phyloP scores from a whole-genome alignment of 1,140 invertebrate genomes.

The Hypothenemus hampei region DNA sequence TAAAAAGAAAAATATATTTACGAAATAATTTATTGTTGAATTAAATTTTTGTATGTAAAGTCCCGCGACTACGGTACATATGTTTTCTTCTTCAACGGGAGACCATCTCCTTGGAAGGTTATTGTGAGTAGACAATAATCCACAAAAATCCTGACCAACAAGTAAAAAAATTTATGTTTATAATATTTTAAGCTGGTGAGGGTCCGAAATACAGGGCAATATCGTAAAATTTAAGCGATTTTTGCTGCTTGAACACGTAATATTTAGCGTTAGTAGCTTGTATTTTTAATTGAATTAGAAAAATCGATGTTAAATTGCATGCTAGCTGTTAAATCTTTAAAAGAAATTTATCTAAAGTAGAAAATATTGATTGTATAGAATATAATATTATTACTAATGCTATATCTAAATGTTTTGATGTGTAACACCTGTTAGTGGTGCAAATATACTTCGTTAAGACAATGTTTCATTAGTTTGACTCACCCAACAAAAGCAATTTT shows the following conservation, averaged over 20 bases:
- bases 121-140: conserved; percentile 51
- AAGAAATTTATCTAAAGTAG: conserved; percentile 28
- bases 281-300: too few relatives aligned
- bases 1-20: conserved; percentile 6
- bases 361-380: conserved; percentile 12
- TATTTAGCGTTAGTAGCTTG: too few relatives aligned
- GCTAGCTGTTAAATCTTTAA: conserved; percentile 30
- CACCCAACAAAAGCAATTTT: too few relatives aligned
- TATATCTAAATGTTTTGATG: conserved; percentile 32
- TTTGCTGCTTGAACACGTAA: conserved; percentile 19
- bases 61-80: conserved; percentile 29
- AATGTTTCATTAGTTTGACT: too few relatives aligned
- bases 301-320: conserved; percentile 26
- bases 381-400: conserved; percentile 7
- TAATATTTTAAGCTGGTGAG: conserved; percentile 45
- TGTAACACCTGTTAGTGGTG: conserved; percentile 35
- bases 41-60: conserved; percentile 27
- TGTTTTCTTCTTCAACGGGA: conserved; percentile 34
- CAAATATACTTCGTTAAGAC: conserved; percentile 13
- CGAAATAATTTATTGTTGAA: conserved; percentile 7
- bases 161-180: conserved; percentile 36
- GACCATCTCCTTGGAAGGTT: conserved; percentile 43
- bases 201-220: conserved; percentile 46
- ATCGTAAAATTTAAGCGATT: conserved; percentile 26
- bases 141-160: conserved; percentile 35